A percentile compares a stretch with the other conserved stretches of the same genome.
These are phyloP conservation scores for Amphilophus citrinellus DNA, from an alignment of 2,113 vertebrate genomes.

Conservation along the genomic window DNA sequence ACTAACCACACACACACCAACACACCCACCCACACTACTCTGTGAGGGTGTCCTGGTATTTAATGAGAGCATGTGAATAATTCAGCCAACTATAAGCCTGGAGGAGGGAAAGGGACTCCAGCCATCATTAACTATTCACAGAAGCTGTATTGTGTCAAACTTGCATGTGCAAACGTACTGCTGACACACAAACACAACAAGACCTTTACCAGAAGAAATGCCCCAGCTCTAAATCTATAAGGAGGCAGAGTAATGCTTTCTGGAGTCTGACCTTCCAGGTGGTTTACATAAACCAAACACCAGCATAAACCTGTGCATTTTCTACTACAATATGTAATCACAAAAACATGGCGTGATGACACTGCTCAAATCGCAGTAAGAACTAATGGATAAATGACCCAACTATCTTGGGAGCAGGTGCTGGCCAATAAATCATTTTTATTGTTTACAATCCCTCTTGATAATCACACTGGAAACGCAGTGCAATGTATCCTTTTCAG, in stretches of 20 bases:
- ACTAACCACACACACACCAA: background rate
- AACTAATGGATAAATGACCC: background rate
- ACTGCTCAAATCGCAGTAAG: background rate
- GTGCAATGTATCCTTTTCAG: background rate
- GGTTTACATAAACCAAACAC: background rate
- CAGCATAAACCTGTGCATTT: background rate
- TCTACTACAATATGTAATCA: background rate
- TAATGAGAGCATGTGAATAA: conserved; percentile 77
- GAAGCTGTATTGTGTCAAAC: conserved; percentile 56
- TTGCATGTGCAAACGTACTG: conserved; percentile 34
- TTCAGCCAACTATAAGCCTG: conserved; percentile 66
- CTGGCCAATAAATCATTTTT: background rate
- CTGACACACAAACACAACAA: conserved; percentile 43
- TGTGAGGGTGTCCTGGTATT: conserved; percentile 60
- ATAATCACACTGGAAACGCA: background rate
- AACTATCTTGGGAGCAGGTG: background rate
- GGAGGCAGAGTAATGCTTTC: conserved; percentile 13
- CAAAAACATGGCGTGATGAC: background rate
- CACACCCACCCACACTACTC: conserved; percentile 15
- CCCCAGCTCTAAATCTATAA: conserved; percentile 8
- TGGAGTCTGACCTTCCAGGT: conserved; percentile 17
- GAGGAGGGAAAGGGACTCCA: conserved; percentile 52
- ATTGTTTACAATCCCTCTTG: background rate
- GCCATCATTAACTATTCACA: conserved; percentile 76
- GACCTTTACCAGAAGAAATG: conserved; percentile 47